These are phyloP conservation scores for Thumatha senex DNA, from an alignment of 2,888 invertebrate species.

Conservation along the genomic window DNA sequence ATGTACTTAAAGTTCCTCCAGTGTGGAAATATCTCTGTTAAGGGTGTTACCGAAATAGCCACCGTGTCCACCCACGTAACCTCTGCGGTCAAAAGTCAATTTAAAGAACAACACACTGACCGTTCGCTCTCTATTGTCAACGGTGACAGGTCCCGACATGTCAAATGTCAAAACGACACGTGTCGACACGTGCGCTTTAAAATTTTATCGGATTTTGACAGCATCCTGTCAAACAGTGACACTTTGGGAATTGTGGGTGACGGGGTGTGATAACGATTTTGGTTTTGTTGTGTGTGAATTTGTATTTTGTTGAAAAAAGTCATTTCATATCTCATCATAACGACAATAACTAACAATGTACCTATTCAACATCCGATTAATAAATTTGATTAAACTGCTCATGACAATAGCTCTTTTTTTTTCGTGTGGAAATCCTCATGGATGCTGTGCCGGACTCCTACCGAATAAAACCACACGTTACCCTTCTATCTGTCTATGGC, in stretches of 20 bases:
- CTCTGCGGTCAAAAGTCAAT: conserved; percentile 57
- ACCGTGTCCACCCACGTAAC: too few species aligned
- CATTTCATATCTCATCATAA: not conserved
- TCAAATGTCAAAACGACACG: conserved; percentile 70
- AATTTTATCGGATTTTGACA: conserved; percentile 71
- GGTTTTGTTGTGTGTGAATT: conserved; percentile 34
- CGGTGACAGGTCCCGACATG: conserved; percentile 65
- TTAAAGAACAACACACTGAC: conserved; percentile 58
- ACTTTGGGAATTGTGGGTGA: conserved; percentile 50
- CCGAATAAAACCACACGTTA: too few species aligned
- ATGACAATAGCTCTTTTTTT: too few species aligned
- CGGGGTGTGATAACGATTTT: conserved; percentile 43
- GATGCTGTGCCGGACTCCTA: too few species aligned
- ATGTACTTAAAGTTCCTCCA: too few species aligned
- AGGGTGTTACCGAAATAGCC: too few species aligned
- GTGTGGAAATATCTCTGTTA: not conserved
- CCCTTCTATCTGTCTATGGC: too few species aligned
- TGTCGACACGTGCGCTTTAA: conserved; percentile 72
- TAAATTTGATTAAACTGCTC: too few species aligned
- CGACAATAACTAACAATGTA: too few species aligned
- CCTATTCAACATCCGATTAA: too few species aligned
- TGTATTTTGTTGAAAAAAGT: conserved; percentile 2
- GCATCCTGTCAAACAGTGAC: conserved; percentile 58
- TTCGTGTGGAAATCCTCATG: too few species aligned
- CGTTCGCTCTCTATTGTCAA: conserved; percentile 53